Conservation (phyloP, 2,888 invertebrate genomes). For the Tetheella fluctuosa region DNA sequence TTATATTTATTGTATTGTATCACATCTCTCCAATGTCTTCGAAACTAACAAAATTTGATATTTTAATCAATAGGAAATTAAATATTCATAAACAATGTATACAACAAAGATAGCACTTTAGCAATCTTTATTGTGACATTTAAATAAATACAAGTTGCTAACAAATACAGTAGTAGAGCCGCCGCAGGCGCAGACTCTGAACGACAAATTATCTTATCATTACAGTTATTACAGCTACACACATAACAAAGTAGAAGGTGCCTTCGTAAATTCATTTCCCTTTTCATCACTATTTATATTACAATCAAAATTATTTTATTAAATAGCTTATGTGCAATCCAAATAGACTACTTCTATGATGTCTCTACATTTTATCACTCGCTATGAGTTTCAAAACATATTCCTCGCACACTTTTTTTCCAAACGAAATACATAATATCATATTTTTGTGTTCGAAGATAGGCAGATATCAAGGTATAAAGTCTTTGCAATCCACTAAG, state of each 20-base stretch:
- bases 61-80: too few relatives aligned
- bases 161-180: conserved; percentile 10
- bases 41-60: too few relatives aligned
- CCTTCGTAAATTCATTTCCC: neutral
- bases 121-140: conserved; percentile 12
- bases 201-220: neutral
- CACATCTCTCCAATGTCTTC: neutral
- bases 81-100: neutral
- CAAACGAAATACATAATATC: too few relatives aligned
- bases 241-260: neutral
- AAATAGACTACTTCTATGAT: too few relatives aligned
- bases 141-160: conserved; percentile 14
- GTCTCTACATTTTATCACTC: too few relatives aligned
- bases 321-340: too few relatives aligned
- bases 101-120: neutral
- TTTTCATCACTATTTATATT: neutral
- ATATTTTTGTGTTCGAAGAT: neutral
- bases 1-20: neutral
- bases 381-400: too few relatives aligned
- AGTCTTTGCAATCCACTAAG: neutral
- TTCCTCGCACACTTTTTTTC: too few relatives aligned
- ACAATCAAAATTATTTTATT: neutral
- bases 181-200: neutral
- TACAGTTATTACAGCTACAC: neutral
- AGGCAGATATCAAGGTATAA: neutral